phyloP scores from a whole-genome alignment of 2,797 vertebrate species.

The Apogon talboti region DNA sequence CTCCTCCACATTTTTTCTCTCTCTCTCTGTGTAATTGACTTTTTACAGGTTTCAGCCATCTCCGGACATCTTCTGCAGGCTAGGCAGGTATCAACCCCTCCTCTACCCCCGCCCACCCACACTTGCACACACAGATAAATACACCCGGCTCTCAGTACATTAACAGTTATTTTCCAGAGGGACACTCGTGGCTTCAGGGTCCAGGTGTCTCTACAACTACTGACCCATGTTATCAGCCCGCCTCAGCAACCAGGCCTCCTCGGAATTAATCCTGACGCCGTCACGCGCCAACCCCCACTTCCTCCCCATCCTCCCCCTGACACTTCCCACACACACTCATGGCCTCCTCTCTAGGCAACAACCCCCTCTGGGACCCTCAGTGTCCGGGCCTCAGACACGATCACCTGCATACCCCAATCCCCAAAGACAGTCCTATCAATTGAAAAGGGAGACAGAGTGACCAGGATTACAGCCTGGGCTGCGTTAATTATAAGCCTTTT shows the following conservation, averaged over 20 bases:
- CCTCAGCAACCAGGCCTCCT: constrained; percentile 66
- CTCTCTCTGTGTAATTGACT: constrained; percentile 65
- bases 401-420: constrained; percentile 59
- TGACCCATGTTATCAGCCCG: constrained; percentile 77
- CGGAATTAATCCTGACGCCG: constrained; percentile 71
- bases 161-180: constrained; percentile 64
- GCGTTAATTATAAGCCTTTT: constrained; percentile 79
- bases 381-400: constrained; percentile 59
- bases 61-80: constrained; percentile 63
- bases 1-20: constrained; percentile 36
- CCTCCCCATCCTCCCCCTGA: too few relatives aligned
- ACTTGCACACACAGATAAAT: constrained; percentile 28
- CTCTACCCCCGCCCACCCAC: constrained; percentile 10
- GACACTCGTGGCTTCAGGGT: constrained; percentile 66
- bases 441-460: constrained; percentile 55
- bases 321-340: constrained; percentile 34
- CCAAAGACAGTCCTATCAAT: constrained; percentile 64
- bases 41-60: constrained; percentile 63
- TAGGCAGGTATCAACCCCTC: constrained; percentile 36
- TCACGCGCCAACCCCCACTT: constrained; percentile 37
- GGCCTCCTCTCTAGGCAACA: constrained; percentile 42
- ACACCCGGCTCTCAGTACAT: constrained; percentile 56
- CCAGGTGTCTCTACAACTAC: constrained; percentile 73
- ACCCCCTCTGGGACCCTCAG: constrained; percentile 47
- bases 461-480: constrained; percentile 72